Conservation (phyloP, 1,140 invertebrate genomes). For the Eurosta solidaginis region DNA sequence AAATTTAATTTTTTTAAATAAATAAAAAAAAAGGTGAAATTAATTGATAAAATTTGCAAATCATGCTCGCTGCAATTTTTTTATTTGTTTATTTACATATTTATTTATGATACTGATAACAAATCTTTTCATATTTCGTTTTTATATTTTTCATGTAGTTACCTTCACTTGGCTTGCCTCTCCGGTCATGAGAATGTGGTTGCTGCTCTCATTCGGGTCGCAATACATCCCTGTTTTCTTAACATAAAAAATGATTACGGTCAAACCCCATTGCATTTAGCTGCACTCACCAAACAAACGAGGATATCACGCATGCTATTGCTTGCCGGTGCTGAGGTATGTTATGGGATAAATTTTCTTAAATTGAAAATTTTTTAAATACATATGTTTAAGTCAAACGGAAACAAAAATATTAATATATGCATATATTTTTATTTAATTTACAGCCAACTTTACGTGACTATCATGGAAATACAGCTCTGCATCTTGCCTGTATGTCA, state of each 20-base stretch:
- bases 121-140: not conserved
- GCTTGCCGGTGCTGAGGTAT: conserved; percentile 68
- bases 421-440: not conserved
- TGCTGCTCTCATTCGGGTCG: conserved; percentile 68
- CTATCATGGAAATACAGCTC: conserved; percentile 69
- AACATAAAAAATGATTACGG: conserved; percentile 72
- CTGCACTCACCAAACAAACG: conserved; percentile 71
- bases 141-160: not conserved
- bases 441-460: conserved; percentile 64
- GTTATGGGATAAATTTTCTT: not conserved
- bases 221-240: conserved; percentile 69
- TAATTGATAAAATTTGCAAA: no score
- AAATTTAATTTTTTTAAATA: no score
- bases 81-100: no score
- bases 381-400: not conserved
- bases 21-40: no score
- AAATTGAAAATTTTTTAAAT: not conserved
- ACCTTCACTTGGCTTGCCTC: conserved; percentile 73
- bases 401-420: not conserved
- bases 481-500: conserved; percentile 70
- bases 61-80: no score
- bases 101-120: no score
- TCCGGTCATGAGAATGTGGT: conserved; percentile 70
- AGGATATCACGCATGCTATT: conserved; percentile 70
- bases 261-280: conserved; percentile 75